Evolutionary conservation across 64 coral and sea anemone genomes (phyloP).

Genomic region (Dendrophyllia cribrosa): DNA sequence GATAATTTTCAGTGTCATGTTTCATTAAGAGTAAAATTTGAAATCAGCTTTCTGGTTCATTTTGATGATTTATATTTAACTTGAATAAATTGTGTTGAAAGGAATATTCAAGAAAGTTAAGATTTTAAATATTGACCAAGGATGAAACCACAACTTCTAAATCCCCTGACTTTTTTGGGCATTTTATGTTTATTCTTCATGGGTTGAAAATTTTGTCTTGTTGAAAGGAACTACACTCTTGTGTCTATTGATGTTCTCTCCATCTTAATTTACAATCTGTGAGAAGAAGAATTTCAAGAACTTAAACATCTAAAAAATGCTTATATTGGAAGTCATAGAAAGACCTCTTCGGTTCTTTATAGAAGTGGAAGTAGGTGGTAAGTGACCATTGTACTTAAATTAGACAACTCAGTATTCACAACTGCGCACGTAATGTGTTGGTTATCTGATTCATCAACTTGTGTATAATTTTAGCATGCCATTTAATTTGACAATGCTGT

Average conservation of each 20-base stretch:
- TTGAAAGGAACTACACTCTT: no score
- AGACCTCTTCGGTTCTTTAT: slow-evolving; percentile 36
- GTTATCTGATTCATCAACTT: not conserved
- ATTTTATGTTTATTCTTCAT: not conserved
- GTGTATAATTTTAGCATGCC: not conserved
- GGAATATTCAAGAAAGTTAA: not conserved
- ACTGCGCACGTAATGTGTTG: not conserved
- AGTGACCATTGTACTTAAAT: not conserved
- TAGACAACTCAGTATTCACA: not conserved
- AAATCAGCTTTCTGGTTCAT: not conserved
- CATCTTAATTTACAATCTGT: not conserved
- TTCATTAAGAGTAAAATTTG: not conserved
- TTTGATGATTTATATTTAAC: not conserved
- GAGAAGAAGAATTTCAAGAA: not conserved
- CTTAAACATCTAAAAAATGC: not conserved
- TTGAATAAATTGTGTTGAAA: not conserved
- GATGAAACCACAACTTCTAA: not conserved
- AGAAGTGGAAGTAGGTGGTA: slow-evolving; percentile 38
- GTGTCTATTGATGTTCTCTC: not conserved
- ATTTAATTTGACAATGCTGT: not conserved
- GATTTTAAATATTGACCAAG: slow-evolving; percentile 44
- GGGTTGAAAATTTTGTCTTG: not conserved
- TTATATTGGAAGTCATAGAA: slow-evolving; percentile 38
- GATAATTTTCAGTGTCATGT: not conserved
- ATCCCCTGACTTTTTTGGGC: not conserved